These are phyloP conservation scores for Dipus sagitta DNA, from an alignment of 2,797 vertebrate genomes.

Conservation along the genomic window DNA sequence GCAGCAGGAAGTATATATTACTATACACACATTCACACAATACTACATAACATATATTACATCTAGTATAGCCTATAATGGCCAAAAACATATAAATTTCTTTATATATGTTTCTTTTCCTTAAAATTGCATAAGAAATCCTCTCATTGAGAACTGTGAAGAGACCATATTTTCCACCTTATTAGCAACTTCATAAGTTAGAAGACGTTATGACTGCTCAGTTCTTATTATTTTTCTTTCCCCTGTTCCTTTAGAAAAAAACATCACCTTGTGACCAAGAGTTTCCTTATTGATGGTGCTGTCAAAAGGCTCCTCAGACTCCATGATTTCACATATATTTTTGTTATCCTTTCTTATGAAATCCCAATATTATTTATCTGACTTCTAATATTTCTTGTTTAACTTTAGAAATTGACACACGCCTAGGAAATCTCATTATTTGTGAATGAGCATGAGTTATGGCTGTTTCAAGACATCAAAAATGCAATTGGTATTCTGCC, in stretches of 20 bases:
- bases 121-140: neutral
- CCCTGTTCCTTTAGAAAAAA: neutral
- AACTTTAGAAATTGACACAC: slow-evolving; percentile 22
- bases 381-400: slow-evolving; percentile 53
- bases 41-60: neutral
- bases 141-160: neutral
- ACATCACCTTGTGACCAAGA: slow-evolving; percentile 25
- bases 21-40: too few species aligned
- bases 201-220: neutral
- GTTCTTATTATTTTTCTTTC: slow-evolving; percentile 29
- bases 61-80: neutral
- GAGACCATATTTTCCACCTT: neutral
- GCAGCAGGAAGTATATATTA: neutral
- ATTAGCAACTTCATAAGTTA: neutral
- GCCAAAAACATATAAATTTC: neutral
- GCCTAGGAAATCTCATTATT: slow-evolving; percentile 2
- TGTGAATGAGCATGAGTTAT: neutral
- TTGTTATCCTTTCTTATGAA: neutral
- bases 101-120: neutral
- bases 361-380: neutral
- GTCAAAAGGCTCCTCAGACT: neutral
- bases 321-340: neutral
- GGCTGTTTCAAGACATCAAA: neutral
- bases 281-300: slow-evolving; percentile 8
- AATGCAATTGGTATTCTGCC: neutral